Evolutionary conservation across 2,888 invertebrate species (phyloP), one percentile per base, ranked within the genome.

Genomic region (Amblyjoppa fuscipennis): DNA sequence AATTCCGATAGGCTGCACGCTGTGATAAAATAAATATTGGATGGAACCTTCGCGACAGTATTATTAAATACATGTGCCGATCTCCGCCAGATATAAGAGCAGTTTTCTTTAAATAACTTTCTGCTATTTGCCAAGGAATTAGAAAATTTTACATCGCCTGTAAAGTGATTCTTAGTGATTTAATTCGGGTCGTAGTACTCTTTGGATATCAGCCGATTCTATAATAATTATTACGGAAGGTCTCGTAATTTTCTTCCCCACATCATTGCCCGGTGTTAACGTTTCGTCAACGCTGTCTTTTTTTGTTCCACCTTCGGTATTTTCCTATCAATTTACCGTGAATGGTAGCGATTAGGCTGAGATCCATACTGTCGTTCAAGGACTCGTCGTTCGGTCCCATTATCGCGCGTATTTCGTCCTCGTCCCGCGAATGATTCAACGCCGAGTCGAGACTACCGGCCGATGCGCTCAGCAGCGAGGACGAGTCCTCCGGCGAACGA

Each of bases 401-500:
- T 75, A 96, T 94, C 45, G 95, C 95, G 87, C 96, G 95, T 49
- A 96, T 95, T 93, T 97, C 97, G 89, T 96, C 96, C 91, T 97
- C 98, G 90, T 97, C 97, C 82, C 97, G 96, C n/a, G 98, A 98
- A 90, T 97, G 97, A 94, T 98, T 98, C 90, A 98, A 95, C 94
- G 98, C 97, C 0, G 98, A 98, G 94, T 98, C 98, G 90, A 98
- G 95, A 89, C 98, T 98, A 76, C 98, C 98, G 79, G 96, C 97
- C 90, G 97, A 97, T 88, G 95, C 96, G 84, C 96, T 96, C 79
- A 96, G 94, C 87, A 96, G 94, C 85, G 96, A 96, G 90, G 96
- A 96, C 85, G 96, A 96, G 93, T 96, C 96, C 93, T 96, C 96
- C 20, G 96, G 96, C 25, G 96, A 96, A 90, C 97, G 96, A 61